Evolutionary conservation across 2,888 invertebrate species (phyloP).

Genomic region (Meloe dianella): DNA sequence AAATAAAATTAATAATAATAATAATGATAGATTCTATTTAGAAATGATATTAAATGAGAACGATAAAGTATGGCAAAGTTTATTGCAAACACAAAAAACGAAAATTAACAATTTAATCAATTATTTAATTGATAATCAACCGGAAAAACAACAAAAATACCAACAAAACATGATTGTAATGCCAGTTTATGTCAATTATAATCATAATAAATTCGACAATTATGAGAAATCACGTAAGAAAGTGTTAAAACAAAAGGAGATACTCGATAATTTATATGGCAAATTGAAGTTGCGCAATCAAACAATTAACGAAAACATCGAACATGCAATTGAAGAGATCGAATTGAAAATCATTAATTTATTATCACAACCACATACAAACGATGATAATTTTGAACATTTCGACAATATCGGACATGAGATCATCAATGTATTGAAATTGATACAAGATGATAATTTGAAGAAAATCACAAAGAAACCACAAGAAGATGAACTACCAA

Average conservation of each 20-base stretch:
- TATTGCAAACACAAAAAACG: constrained; percentile 34
- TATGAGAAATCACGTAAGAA: not conserved
- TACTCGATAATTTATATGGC: not conserved
- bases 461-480: constrained; percentile 6
- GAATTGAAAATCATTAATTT: constrained; percentile 49
- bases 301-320: not conserved
- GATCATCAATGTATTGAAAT: constrained; percentile 44
- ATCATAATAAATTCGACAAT: constrained; percentile 26
- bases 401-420: constrained; percentile 49
- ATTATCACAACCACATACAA: constrained; percentile 35
- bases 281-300: not conserved
- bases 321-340: constrained; percentile 43
- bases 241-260: not conserved
- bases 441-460: constrained; percentile 33
- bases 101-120: constrained; percentile 29
- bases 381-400: constrained; percentile 39
- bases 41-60: constrained; percentile 38
- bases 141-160: constrained; percentile 15
- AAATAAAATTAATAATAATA: constrained; percentile 7
- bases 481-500: not conserved
- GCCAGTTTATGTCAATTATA: constrained; percentile 47
- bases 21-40: constrained; percentile 38
- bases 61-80: constrained; percentile 38
- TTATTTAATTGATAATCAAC: constrained; percentile 20
- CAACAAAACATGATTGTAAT: constrained; percentile 41